Percentiles rank a stretch among this genome's conserved stretches.
Evolutionary conservation across 23 tunicate species (phyloP).

Genomic region (Phallusia fumigata): DNA sequence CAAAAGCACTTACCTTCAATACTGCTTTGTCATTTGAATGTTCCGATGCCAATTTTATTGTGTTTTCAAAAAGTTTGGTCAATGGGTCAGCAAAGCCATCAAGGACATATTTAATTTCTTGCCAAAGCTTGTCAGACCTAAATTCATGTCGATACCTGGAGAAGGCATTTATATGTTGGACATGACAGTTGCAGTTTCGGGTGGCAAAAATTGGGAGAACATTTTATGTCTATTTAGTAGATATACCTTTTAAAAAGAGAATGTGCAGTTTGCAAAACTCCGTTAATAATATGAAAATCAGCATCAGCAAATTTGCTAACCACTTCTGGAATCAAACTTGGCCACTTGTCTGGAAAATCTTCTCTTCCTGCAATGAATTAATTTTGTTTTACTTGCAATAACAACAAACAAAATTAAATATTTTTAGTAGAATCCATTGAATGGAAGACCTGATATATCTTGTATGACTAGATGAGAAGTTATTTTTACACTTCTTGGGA

Average conservation of each 20-base stretch:
- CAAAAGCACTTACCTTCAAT: slow-evolving; percentile 29
- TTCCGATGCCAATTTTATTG: slow-evolving; percentile 55
- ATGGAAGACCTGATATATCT: background rate
- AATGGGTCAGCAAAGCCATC: slow-evolving; percentile 69
- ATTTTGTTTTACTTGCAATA: background rate
- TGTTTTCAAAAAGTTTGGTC: slow-evolving; percentile 68
- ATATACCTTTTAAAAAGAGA: slow-evolving; percentile 79
- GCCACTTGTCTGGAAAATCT: slow-evolving; percentile 96
- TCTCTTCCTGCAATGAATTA: slow-evolving; percentile 45
- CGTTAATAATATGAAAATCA: slow-evolving; percentile 88
- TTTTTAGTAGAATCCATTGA: background rate
- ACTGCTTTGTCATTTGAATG: slow-evolving; percentile 30
- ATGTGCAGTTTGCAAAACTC: slow-evolving; percentile 89
- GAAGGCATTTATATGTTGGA: too few species aligned
- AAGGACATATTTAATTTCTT: slow-evolving; percentile 83
- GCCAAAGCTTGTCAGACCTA: slow-evolving; percentile 80
- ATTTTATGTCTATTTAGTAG: too few species aligned
- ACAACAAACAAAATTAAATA: background rate
- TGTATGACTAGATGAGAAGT: too few species aligned
- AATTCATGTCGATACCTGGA: slow-evolving; percentile 85
- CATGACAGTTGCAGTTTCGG: too few species aligned
- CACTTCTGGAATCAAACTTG: slow-evolving; percentile 73
- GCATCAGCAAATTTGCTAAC: slow-evolving; percentile 48
- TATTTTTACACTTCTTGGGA: too few species aligned
- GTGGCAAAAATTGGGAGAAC: too few species aligned